Percentiles rank a stretch among this genome's conserved stretches.
These are phyloP conservation scores for Drosophila mettleri DNA, from an alignment of 2,888 invertebrate genomes.

Conservation along the genomic window DNA sequence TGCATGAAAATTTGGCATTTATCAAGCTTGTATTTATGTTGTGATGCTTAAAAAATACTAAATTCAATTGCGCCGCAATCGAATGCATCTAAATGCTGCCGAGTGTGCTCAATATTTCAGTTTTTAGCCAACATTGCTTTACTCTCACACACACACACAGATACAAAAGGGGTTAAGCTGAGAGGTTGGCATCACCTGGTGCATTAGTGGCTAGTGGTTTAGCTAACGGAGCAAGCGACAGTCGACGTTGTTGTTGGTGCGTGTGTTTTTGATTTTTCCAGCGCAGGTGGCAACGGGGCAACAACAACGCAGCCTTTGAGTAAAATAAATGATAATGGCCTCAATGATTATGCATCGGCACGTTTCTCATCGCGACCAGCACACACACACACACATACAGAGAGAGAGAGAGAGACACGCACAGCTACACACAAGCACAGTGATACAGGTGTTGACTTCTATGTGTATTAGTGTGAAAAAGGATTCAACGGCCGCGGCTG, in stretches of 20 bases:
- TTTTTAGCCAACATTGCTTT: slow-evolving; percentile 3
- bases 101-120: slow-evolving; percentile 3
- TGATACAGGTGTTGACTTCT: slow-evolving; percentile 33
- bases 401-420: slow-evolving; percentile 1
- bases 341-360: slow-evolving; percentile 83
- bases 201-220: slow-evolving; percentile 46
- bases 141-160: neutral
- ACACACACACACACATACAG: slow-evolving; percentile 26
- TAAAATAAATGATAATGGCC: slow-evolving; percentile 81
- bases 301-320: slow-evolving; percentile 59
- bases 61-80: neutral
- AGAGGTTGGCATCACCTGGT: slow-evolving; percentile 30
- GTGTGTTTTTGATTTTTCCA: slow-evolving; percentile 70
- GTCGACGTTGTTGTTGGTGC: slow-evolving; percentile 50
- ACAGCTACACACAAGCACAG: slow-evolving; percentile 26
- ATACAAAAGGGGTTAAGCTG: neutral
- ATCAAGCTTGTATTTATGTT: neutral
- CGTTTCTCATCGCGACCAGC: slow-evolving; percentile 78
- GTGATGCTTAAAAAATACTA: slow-evolving; percentile 3
- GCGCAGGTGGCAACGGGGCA: slow-evolving; percentile 51
- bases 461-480: slow-evolving; percentile 54
- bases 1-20: neutral
- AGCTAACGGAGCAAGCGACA: slow-evolving; percentile 46
- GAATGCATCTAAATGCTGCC: slow-evolving; percentile 2
- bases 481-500: slow-evolving; percentile 53